Evolutionary conservation across 1,140 invertebrate genomes (phyloP), one percentile per base, ranked within the genome.

Genomic region (Mamestra configurata): DNA sequence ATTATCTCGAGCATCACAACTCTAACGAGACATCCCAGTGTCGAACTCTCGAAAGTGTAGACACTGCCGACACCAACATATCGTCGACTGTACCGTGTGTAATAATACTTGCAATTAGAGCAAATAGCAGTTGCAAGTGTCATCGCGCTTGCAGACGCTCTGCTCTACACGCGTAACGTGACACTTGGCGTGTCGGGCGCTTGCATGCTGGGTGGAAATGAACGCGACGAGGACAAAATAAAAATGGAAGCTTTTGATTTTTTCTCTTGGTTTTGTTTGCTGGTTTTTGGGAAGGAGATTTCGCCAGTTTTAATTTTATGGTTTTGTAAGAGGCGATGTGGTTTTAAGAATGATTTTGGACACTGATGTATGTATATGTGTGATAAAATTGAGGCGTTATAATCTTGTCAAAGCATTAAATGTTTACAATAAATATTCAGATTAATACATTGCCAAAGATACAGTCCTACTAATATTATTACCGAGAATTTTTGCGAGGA

Each of bases 51-150:
- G 40, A 79, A 72, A 83, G 79, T 78, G 13, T 80, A 80, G 49
- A 59, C 55, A 76, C 51, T 57, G 8, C 18, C 77, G 66, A 71
- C 37, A 73, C 73, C 49, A n/a, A 68, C 24, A 15, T 37, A 64
- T 64, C 57, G 46, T 6, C 49, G 27, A 31, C 55, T 10, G 76
- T 79, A 64, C 70, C 64, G 51, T 46, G 51, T 46, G 81, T 70
- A 84, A 84, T 83, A 86, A 86, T 84, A 86, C 79, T 81, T 80
- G 81, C 85, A 86, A 86, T 86, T 86, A 86, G 72, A 82, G 83
- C 79, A 68, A 78, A 81, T 79, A 83, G 79, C 78, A 79, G 81
- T 76, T 75, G 81, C 77, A 61, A 80, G 80, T 81, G 80, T 81
- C 83, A 73, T 81, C 79, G 75, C 59, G 77, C 53, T 40, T 77